Evolutionary conservation across 1,140 invertebrate genomes (phyloP), one percentile per base, ranked within the genome.

Genomic region (Camponotus pennsylvanicus): DNA sequence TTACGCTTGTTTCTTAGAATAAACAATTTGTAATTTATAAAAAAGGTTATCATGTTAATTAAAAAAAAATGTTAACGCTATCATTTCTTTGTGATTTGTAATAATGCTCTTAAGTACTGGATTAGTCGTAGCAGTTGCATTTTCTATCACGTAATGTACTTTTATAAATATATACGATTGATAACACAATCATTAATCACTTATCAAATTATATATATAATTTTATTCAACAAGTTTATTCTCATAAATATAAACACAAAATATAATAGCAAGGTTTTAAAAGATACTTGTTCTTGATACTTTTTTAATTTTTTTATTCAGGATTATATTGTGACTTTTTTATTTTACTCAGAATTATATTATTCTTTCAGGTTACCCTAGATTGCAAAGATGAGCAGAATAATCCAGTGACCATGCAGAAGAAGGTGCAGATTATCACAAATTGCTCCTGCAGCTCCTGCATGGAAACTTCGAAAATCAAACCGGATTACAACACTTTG

Each of bases 361-460:
- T 57, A 52, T 49, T 88, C 90, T 13, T 52, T 32, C 92, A 97
- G 96, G 96, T 97, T 0, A 96, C 95, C 4, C 90, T 97, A 7
- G 95, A 96, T 64, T 96, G 96, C 85, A 95, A 95, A 42, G 96
- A 96, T 52, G 96, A 96, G 32, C 94, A 95, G 3, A 95, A 95
- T 73, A 95, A 95, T 13, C 93, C 95, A 15, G 95, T 95, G 71
- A 95, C 94, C 3, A 95, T 97, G 89, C 95, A 96, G 80, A 97
- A 97, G 92, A 95, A 95, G 32, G 96, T 97, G 0, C 96, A 97
- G 92, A 96, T 97, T 52, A 97, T 97, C 37, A 96, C 95, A 3
- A 96, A 97, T 77, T 97, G 97, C 89, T 96, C 96, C 15, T 97
- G 97, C 92, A 95, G 95, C 69, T 96, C 96, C 0, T 97, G 96